These are phyloP conservation scores for Labeo catla DNA, from an alignment of 2,113 vertebrate genomes.

Conservation along the genomic window DNA sequence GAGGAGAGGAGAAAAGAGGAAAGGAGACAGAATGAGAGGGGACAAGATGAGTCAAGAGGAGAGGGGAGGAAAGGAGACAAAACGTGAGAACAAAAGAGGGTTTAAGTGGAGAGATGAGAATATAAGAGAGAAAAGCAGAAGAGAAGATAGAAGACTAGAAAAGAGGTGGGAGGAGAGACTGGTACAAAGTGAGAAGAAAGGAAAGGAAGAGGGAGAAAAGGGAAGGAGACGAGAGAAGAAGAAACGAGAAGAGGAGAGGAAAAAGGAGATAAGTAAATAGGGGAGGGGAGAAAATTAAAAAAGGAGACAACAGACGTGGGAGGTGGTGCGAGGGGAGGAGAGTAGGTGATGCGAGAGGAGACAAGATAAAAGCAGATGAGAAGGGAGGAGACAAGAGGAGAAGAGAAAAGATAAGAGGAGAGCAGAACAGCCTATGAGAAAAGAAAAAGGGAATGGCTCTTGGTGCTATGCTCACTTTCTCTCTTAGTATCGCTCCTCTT, in stretches of 20 bases:
- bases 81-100: no score
- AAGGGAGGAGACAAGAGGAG: background rate
- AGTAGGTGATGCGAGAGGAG: background rate
- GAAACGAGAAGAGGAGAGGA: background rate
- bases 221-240: background rate
- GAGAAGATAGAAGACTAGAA: no score
- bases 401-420: background rate
- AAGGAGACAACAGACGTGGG: background rate
- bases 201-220: no score
- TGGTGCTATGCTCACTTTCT: conserved; percentile 38
- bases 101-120: no score
- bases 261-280: background rate
- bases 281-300: background rate
- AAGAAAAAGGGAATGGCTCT: background rate
- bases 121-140: no score
- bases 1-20: no score
- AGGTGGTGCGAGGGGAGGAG: background rate
- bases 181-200: no score
- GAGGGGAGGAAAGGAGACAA: no score
- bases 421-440: conserved; percentile 5
- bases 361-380: background rate
- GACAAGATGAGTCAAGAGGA: no score
- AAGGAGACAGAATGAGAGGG: no score
- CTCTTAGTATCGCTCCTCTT: conserved; percentile 27
- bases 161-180: background rate